Conservation (phyloP, 2,797 vertebrate genomes). For the Peromyscus attwateri region DNA sequence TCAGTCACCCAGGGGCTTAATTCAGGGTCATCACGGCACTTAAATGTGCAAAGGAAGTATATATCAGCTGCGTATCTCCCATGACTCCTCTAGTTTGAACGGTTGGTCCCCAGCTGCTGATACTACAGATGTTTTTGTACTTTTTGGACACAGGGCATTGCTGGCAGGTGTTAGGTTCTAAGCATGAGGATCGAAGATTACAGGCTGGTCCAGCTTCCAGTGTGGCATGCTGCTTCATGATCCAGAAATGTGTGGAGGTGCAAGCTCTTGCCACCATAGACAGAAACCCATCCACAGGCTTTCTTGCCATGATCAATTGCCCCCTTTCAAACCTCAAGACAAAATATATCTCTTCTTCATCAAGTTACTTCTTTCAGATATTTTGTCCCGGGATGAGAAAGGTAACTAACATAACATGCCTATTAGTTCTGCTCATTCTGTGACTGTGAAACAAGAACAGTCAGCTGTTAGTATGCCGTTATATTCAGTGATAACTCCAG, state of each 20-base stretch:
- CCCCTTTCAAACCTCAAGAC: neutral
- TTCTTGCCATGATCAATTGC: neutral
- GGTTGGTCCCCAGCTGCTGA: neutral
- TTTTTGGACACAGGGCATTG: too few species aligned
- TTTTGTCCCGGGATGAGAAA: neutral
- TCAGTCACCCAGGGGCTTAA: neutral
- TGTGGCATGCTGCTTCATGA: too few species aligned
- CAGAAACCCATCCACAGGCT: neutral
- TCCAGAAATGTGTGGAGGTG: neutral
- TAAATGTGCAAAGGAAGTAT: neutral
- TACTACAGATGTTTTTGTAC: neutral
- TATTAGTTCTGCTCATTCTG: neutral
- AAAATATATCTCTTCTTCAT: neutral
- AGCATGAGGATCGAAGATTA: neutral
- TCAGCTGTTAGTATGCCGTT: neutral
- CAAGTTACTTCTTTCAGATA: too few species aligned
- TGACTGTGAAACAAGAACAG: neutral
- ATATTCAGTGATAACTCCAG: neutral
- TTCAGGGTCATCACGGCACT: neutral
- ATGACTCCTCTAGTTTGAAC: too few species aligned
- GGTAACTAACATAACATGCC: neutral
- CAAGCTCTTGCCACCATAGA: neutral
- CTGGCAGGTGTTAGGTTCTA: neutral
- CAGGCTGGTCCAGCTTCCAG: neutral
- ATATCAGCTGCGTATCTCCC: neutral